Percentiles rank a stretch among this genome's conserved stretches.
Evolutionary conservation across 2,797 vertebrate genomes (phyloP).

Genomic region (Sparidentex hasta): DNA sequence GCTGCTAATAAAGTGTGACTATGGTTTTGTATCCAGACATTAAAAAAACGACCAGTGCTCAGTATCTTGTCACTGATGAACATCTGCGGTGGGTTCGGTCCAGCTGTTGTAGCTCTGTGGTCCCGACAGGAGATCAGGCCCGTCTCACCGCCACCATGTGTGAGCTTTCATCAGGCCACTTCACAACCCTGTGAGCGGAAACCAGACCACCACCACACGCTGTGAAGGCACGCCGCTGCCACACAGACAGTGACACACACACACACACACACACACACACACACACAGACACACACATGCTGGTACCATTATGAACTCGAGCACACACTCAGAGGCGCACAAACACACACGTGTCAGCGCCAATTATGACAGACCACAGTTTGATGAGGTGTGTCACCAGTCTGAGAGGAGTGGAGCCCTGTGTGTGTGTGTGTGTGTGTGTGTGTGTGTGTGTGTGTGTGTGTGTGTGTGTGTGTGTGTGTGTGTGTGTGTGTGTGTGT

Average conservation of each 20-base stretch:
- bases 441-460: slow-evolving; percentile 18
- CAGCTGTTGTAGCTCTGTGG: slow-evolving; percentile 28
- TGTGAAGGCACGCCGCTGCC: slow-evolving; percentile 37
- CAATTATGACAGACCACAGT: slow-evolving; percentile 53
- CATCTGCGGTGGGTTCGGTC: slow-evolving; percentile 11
- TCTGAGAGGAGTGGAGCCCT: slow-evolving; percentile 37
- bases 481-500: background rate
- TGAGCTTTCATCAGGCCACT: slow-evolving; percentile 72
- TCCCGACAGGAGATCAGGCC: slow-evolving; percentile 42
- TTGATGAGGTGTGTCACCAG: slow-evolving; percentile 65
- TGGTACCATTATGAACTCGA: slow-evolving; percentile 49
- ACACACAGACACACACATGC: slow-evolving; percentile 28
- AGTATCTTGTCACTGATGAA: slow-evolving; percentile 2
- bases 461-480: background rate
- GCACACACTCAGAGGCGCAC: slow-evolving; percentile 45
- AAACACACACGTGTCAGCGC: slow-evolving; percentile 52
- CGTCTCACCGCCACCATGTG: slow-evolving; percentile 55
- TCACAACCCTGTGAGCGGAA: slow-evolving; percentile 70
- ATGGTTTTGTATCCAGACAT: slow-evolving; percentile 5
- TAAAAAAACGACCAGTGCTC: background rate
- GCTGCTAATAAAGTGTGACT: background rate
- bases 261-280: slow-evolving; percentile 44
- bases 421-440: slow-evolving; percentile 10
- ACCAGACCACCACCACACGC: slow-evolving; percentile 65
- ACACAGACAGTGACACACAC: slow-evolving; percentile 55